Percentiles rank a stretch among this genome's conserved stretches.
Conservation (phyloP, 2,888 invertebrate genomes). For the Barypeithes pellucidus region DNA sequence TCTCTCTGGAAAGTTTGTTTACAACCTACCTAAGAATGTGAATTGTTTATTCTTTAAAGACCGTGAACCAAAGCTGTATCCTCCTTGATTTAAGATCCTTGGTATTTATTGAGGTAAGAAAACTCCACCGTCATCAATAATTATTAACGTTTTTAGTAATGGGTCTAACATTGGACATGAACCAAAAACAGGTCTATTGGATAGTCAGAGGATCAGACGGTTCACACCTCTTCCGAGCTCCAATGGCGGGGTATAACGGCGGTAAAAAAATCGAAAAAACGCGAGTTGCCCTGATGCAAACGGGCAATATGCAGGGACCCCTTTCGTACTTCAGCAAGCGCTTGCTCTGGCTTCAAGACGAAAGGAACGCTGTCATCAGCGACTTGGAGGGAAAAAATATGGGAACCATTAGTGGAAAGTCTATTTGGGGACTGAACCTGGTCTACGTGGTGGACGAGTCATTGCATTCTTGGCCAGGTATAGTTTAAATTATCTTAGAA, state of each 20-base stretch:
- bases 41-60: too few relatives aligned
- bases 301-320: slow-evolving; percentile 79
- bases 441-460: slow-evolving; percentile 83
- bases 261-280: slow-evolving; percentile 30
- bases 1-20: too few relatives aligned
- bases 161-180: slow-evolving; percentile 88
- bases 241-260: slow-evolving; percentile 72
- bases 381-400: slow-evolving; percentile 84
- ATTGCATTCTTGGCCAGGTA: slow-evolving; percentile 65
- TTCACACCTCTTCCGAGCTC: slow-evolving; percentile 81
- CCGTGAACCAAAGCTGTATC: too few relatives aligned
- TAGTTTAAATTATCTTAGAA: not conserved
- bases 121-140: too few relatives aligned
- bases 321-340: slow-evolving; percentile 87
- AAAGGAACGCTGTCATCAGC: slow-evolving; percentile 82
- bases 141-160: slow-evolving; percentile 75
- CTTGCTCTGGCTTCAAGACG: slow-evolving; percentile 87
- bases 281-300: slow-evolving; percentile 70
- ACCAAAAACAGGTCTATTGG: slow-evolving; percentile 87
- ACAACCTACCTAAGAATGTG: too few relatives aligned
- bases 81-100: too few relatives aligned
- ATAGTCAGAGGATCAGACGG: slow-evolving; percentile 86
- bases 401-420: slow-evolving; percentile 78
- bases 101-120: too few relatives aligned
- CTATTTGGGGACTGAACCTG: slow-evolving; percentile 78